Conservation (phyloP, 2,113 vertebrate species). For the Dicrurus megarhynchus region DNA sequence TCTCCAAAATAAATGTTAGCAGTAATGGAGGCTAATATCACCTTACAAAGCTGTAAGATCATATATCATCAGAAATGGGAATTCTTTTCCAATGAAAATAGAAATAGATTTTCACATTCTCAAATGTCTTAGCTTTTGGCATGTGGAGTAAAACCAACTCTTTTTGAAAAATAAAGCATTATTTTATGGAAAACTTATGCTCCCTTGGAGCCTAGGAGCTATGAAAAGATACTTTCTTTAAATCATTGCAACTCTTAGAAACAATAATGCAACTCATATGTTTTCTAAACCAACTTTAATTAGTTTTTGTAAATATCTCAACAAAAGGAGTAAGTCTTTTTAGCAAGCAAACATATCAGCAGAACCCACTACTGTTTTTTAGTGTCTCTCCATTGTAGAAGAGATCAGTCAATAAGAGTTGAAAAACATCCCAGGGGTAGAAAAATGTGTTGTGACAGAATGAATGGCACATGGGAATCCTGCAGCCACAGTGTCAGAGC, state of each 20-base stretch:
- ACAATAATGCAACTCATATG: not conserved
- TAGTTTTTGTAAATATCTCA: not conserved
- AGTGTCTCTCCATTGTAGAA: not conserved
- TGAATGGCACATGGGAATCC: not conserved
- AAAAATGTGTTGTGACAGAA: not conserved
- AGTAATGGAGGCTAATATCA: not conserved
- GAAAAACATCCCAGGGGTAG: not conserved
- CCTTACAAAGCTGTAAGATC: constrained; percentile 19
- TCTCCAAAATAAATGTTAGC: constrained; percentile 21
- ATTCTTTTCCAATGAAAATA: constrained; percentile 33
- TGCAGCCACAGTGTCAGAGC: not conserved
- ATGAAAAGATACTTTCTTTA: not conserved
- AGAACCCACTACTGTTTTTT: not conserved
- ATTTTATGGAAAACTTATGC: constrained; percentile 29
- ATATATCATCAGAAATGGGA: not conserved
- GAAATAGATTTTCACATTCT: not conserved
- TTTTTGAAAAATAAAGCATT: not conserved
- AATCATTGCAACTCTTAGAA: not conserved
- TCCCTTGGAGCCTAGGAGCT: not conserved
- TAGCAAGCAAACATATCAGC: not conserved
- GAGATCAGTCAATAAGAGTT: not conserved
- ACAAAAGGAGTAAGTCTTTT: not conserved
- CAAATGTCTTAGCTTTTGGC: constrained; percentile 24
- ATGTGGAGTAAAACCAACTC: not conserved
- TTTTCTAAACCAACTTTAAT: not conserved